Evolutionary conservation across 2,888 invertebrate genomes (phyloP).

Genomic region (Fabriciana adippe): DNA sequence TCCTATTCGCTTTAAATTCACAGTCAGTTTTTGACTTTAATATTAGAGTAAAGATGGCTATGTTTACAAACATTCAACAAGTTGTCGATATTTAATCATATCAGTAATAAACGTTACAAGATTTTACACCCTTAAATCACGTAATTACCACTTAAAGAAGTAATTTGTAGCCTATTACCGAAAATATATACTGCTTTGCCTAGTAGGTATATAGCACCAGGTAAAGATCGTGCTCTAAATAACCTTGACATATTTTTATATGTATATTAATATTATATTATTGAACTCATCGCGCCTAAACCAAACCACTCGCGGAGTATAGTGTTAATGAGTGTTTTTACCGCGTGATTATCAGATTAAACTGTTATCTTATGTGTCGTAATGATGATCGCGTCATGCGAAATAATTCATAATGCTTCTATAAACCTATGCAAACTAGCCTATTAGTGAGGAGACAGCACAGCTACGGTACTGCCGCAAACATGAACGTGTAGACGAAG

Average conservation of each 20-base stretch:
- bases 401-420: constrained; percentile 45
- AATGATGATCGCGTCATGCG: constrained; percentile 59
- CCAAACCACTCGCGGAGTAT: constrained; percentile 46
- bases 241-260: constrained; percentile 37
- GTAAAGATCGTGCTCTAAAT: constrained; percentile 26
- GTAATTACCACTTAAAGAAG: constrained; percentile 10
- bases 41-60: constrained; percentile 12
- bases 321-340: constrained; percentile 74
- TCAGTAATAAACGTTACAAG: constrained; percentile 9
- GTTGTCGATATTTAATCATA: constrained; percentile 44
- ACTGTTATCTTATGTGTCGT: constrained; percentile 72
- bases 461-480: constrained; percentile 37
- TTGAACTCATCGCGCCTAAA: constrained; percentile 26
- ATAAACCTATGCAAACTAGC: constrained; percentile 52
- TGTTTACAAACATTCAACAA: constrained; percentile 70
- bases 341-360: constrained; percentile 74
- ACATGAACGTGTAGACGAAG: constrained; percentile 19
- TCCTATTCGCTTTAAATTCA: background rate
- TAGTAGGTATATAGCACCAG: constrained; percentile 19
- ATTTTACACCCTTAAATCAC: constrained; percentile 2
- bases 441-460: constrained; percentile 67
- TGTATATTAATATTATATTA: constrained; percentile 21
- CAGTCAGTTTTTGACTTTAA: constrained; percentile 1
- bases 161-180: constrained; percentile 9
- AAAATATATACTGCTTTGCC: constrained; percentile 19